phyloP scores from a whole-genome alignment of 1,140 invertebrate genomes.

The Drosophila sp. region DNA sequence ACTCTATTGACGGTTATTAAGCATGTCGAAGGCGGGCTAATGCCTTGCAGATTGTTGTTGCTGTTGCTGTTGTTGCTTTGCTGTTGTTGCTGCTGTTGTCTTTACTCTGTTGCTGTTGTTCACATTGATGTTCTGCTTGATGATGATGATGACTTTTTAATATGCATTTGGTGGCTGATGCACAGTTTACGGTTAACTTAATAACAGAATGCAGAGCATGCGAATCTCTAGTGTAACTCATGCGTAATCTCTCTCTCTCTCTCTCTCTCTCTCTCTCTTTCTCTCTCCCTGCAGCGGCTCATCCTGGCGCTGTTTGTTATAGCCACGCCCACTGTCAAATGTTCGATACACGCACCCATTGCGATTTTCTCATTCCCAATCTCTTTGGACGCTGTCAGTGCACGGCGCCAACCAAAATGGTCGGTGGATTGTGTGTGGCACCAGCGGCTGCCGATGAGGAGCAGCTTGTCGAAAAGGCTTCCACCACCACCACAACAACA shows the following conservation, averaged over 20 bases:
- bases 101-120: conserved; percentile 47
- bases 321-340: conserved; percentile 94
- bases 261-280: conserved; percentile 35
- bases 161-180: conserved; percentile 78
- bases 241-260: conserved; percentile 17
- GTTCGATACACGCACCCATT: conserved; percentile 92
- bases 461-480: conserved; percentile 80
- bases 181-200: conserved; percentile 75
- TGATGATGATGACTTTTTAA: conserved; percentile 81
- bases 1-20: conserved; percentile 83
- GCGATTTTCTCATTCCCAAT: conserved; percentile 94
- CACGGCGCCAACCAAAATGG: conserved; percentile 88
- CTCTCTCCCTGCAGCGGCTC: conserved; percentile 89
- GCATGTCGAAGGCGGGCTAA: conserved; percentile 80
- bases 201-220: conserved; percentile 64
- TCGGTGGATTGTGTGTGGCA: conserved; percentile 87
- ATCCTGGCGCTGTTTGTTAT: conserved; percentile 94
- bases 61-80: conserved; percentile 45
- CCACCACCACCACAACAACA: conserved; percentile 61
- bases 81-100: conserved; percentile 23
- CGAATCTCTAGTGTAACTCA: conserved; percentile 38
- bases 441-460: conserved; percentile 45
- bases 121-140: conserved; percentile 57
- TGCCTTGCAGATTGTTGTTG: conserved; percentile 61
- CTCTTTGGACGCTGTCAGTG: conserved; percentile 95